Evolutionary conservation across 2,888 invertebrate genomes (phyloP).

Genomic region (Habroteleia sp.): DNA sequence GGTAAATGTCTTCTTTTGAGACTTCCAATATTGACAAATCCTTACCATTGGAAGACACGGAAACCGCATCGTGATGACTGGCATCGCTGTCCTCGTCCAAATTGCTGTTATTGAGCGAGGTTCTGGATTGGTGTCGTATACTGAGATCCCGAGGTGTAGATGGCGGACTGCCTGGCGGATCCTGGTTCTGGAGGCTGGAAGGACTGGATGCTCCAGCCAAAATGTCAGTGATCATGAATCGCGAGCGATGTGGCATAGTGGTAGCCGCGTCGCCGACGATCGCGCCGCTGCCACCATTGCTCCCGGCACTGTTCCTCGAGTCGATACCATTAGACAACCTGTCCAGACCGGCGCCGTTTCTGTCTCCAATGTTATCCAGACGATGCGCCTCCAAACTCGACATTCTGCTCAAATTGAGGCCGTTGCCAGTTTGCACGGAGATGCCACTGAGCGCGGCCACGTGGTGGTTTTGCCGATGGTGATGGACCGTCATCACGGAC

Average conservation of each 20-base stretch:
- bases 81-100: slow-evolving; percentile 83
- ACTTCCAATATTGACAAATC: neutral
- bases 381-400: slow-evolving; percentile 75
- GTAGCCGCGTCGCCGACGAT: slow-evolving; percentile 68
- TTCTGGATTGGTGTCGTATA: slow-evolving; percentile 82
- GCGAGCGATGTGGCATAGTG: slow-evolving; percentile 85
- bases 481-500: slow-evolving; percentile 79
- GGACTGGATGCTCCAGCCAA: slow-evolving; percentile 83
- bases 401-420: slow-evolving; percentile 77
- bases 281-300: slow-evolving; percentile 47
- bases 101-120: slow-evolving; percentile 83
- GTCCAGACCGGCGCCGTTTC: slow-evolving; percentile 69
- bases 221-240: slow-evolving; percentile 96
- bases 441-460: slow-evolving; percentile 79
- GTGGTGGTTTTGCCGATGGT: slow-evolving; percentile 78
- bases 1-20: too few relatives aligned
- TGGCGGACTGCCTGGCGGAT: slow-evolving; percentile 80
- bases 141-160: slow-evolving; percentile 84
- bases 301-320: slow-evolving; percentile 61
- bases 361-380: slow-evolving; percentile 71
- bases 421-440: slow-evolving; percentile 73
- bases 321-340: slow-evolving; percentile 73
- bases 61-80: slow-evolving; percentile 82
- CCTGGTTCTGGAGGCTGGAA: slow-evolving; percentile 72
- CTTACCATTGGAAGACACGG: slow-evolving; percentile 83